phyloP scores from a whole-genome alignment of 1,140 invertebrate genomes.

The Agrilus planipennis region DNA sequence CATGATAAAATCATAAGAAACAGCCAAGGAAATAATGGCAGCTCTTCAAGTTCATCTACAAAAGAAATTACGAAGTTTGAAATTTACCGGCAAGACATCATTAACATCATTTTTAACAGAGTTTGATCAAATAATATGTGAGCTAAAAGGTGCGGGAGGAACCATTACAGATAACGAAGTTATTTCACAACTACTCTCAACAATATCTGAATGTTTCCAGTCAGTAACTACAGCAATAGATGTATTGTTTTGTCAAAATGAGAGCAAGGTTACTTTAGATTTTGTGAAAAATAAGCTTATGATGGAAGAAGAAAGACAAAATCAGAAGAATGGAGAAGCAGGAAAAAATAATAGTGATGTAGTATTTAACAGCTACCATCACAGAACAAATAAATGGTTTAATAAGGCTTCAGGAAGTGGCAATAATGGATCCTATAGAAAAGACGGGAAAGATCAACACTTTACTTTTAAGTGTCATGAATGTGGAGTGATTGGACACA shows the following conservation, averaged over 20 bases:
- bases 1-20: neutral
- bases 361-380: too few species aligned
- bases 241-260: slow-evolving; percentile 6
- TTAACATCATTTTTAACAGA: slow-evolving; percentile 7
- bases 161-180: slow-evolving; percentile 3
- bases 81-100: slow-evolving; percentile 3
- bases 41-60: slow-evolving; percentile 7
- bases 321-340: neutral
- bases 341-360: neutral
- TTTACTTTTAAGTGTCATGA: too few species aligned
- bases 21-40: slow-evolving; percentile 3
- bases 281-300: neutral
- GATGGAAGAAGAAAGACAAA: neutral
- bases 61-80: slow-evolving; percentile 7
- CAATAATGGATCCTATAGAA: slow-evolving; percentile 1
- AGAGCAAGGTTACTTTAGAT: neutral
- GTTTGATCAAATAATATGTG: slow-evolving; percentile 8
- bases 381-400: too few species aligned
- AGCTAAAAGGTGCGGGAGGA: slow-evolving; percentile 6
- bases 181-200: slow-evolving; percentile 6
- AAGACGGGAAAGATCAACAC: too few species aligned
- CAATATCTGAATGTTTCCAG: slow-evolving; percentile 7
- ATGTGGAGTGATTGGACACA: too few species aligned
- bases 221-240: slow-evolving; percentile 5
- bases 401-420: neutral